These are phyloP conservation scores for Augiades crinisus DNA, from an alignment of 2,888 invertebrate species.

Conservation along the genomic window DNA sequence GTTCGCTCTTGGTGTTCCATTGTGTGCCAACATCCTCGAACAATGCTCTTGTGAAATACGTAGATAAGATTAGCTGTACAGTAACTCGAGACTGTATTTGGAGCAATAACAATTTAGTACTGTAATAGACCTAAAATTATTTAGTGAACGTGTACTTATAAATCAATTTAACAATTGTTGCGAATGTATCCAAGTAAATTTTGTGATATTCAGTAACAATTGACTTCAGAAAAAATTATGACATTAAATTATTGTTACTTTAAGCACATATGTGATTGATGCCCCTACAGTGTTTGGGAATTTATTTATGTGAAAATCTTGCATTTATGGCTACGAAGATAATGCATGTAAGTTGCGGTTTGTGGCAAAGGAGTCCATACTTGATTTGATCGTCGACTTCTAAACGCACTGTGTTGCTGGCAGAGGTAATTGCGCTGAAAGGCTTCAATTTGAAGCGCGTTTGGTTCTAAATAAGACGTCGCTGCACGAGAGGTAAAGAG, in stretches of 20 bases:
- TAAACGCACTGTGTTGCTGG: slow-evolving; percentile 57
- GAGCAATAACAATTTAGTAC: slow-evolving; percentile 23
- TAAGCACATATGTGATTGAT: too few relatives aligned
- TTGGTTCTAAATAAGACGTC: slow-evolving; percentile 78
- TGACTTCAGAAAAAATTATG: too few relatives aligned
- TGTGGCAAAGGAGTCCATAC: slow-evolving; percentile 42
- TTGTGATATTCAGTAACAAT: too few relatives aligned
- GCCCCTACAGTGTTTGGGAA: too few relatives aligned
- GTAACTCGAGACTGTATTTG: slow-evolving; percentile 23
- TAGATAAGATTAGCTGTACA: slow-evolving; percentile 62
- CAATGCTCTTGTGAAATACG: slow-evolving; percentile 74
- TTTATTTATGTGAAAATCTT: too few relatives aligned
- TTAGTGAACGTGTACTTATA: neutral
- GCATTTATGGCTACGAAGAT: slow-evolving; percentile 3
- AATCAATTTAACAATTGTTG: neutral
- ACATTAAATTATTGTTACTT: too few relatives aligned
- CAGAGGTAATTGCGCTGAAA: slow-evolving; percentile 72
- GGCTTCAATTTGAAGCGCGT: slow-evolving; percentile 71
- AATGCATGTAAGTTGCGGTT: slow-evolving; percentile 13
- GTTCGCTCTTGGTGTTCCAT: slow-evolving; percentile 75
- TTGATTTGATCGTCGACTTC: slow-evolving; percentile 63
- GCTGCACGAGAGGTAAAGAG: slow-evolving; percentile 69
- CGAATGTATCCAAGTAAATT: too few relatives aligned
- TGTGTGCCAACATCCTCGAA: slow-evolving; percentile 66
- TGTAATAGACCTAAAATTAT: slow-evolving; percentile 4